Evolutionary conservation across 2,888 invertebrate species (phyloP), one percentile per base, ranked within the genome.

Genomic region (Epistrophe grossulariae): DNA sequence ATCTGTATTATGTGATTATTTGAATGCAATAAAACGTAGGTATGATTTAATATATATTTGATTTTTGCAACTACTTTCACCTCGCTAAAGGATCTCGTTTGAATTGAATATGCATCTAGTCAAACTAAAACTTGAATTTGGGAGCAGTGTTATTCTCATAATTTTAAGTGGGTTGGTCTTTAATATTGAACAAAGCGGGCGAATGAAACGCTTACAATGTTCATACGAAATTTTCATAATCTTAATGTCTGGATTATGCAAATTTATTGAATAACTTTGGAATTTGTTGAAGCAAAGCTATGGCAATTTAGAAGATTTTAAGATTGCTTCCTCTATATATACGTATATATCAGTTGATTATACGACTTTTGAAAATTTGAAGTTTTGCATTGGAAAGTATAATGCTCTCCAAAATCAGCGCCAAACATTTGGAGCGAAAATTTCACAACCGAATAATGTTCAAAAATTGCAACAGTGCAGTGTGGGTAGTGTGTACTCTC

Each of bases 41-140:
- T 38, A 68, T 52, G 50, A 68, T 52, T 68, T 66, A 66, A 50
- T 64, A 66, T 35, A 35, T 31, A 6, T n/a, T n/a, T 4, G 7
- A 8, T 70, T n/a, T 48, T 50, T 40, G 48, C 4, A 35, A 28
- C 70, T 19, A 55, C 70, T 70, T 70, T 70, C 70, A 70, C 70
- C 55, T 55, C 40, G 40, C 55, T 70, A 43, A 70, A 70, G 70
- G 55, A 70, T 52, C 66, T 38, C 38, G 52, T 55, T 70, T 70
- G 11, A 68, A 35, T 55, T 24, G n/a, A 19, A 52, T 19, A 8
- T 40, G 38, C 38, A 28, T 15, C 28, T 52, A 2, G 13, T 28
- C 3, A 24, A 40, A 28, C 4, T 8, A 24, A 68, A 38, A 68
- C 68, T 35, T 52, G 68, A 68, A 68, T 55, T 55, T 55, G 38